phyloP scores from a whole-genome alignment of 1,140 invertebrate genomes.

The Bombus consobrinus region DNA sequence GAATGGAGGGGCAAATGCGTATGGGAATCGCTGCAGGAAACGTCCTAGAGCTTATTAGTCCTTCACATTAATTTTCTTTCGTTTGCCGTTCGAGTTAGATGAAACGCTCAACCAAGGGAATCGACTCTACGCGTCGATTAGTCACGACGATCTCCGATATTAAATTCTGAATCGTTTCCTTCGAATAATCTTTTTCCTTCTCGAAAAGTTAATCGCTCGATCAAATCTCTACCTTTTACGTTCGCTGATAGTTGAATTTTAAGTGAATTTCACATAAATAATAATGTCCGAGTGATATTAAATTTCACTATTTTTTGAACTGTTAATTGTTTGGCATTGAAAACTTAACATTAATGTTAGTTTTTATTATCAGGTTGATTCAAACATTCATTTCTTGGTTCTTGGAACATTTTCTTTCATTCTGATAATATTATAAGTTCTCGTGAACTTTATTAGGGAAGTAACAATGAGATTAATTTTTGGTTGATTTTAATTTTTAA shows the following conservation, averaged over 20 bases:
- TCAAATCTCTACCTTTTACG: neutral
- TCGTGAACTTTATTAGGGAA: too few relatives aligned
- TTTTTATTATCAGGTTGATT: too few relatives aligned
- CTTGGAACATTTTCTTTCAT: too few relatives aligned
- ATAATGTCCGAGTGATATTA: too few relatives aligned
- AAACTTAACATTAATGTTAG: too few relatives aligned
- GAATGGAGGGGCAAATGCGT: constrained; percentile 65
- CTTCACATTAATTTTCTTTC: constrained; percentile 67
- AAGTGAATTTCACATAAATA: too few relatives aligned
- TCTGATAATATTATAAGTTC: too few relatives aligned
- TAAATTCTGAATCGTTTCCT: neutral
- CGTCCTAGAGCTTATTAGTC: constrained; percentile 57
- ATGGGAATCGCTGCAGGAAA: constrained; percentile 60
- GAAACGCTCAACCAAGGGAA: constrained; percentile 4
- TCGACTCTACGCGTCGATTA: constrained; percentile 18
- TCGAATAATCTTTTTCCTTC: neutral
- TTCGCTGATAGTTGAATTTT: neutral
- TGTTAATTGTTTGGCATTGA: too few relatives aligned
- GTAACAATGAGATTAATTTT: too few relatives aligned
- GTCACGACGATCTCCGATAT: constrained; percentile 8
- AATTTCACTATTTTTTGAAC: too few relatives aligned
- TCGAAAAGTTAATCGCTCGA: neutral
- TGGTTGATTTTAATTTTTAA: too few relatives aligned
- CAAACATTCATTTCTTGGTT: too few relatives aligned
- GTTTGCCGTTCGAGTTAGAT: constrained; percentile 32